These are phyloP conservation scores for Endomychus coccineus DNA, from an alignment of 2,888 invertebrate species.

Conservation along the genomic window DNA sequence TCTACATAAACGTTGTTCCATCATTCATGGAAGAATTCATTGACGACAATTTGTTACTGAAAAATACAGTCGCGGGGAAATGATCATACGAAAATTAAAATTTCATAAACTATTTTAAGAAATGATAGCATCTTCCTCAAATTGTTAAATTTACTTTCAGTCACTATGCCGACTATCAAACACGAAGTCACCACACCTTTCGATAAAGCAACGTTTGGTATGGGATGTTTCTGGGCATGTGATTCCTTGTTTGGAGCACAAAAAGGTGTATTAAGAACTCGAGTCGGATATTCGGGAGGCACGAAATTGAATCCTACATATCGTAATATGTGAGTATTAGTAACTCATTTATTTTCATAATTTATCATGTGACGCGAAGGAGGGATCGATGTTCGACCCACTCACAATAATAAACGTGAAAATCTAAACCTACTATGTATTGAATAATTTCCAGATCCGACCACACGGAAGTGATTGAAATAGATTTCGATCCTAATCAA, in stretches of 20 bases:
- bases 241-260: conserved; percentile 76
- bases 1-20: too few species aligned
- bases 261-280: conserved; percentile 73
- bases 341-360: too few species aligned
- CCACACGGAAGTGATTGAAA: conserved; percentile 89
- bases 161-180: conserved; percentile 48
- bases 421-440: neutral
- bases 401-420: neutral
- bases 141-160: too few species aligned
- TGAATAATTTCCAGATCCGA: conserved; percentile 64
- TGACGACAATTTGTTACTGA: too few species aligned
- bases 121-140: too few species aligned
- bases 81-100: too few species aligned
- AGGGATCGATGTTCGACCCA: too few species aligned
- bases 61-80: too few species aligned
- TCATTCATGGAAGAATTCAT: too few species aligned
- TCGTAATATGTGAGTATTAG: too few species aligned
- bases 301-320: conserved; percentile 74
- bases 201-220: conserved; percentile 79
- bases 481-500: conserved; percentile 79
- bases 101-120: too few species aligned
- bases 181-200: conserved; percentile 58
- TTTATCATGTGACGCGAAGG: too few species aligned
- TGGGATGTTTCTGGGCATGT: conserved; percentile 93
- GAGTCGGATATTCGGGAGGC: conserved; percentile 91